Evolutionary conservation across 2,113 vertebrate genomes (phyloP), one percentile per base, ranked within the genome.

Genomic region (Ancistrus triradiatus): DNA sequence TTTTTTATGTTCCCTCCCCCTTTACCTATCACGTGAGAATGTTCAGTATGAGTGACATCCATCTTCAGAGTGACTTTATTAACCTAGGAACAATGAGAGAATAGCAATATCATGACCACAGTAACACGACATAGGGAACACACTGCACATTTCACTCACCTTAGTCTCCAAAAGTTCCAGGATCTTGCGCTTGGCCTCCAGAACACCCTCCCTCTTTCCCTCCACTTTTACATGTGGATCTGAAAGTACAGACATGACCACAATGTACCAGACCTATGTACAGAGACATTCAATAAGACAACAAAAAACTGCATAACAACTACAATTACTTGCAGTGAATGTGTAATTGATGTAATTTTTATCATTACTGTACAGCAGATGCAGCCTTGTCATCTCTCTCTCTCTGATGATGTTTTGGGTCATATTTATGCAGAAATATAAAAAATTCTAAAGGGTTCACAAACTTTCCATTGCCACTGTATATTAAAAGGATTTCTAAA

Each of bases 1-100:
- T 86, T 88, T 66, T 87, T 89, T 60, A 90, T 90, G 83, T 90
- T 90, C 17, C 84, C 84, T 10, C 89, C 89, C 0, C 89, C 88
- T 79, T 89, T 89, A n/a, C 89, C 89, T 1, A 90, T 90, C 22
- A 90, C 89, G 7, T 90, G 87, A 11, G 88, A 89, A 74, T 90
- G 89, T 56, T 90, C 89, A 1, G 88, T 89, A 28, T 89, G 83
- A 4, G 87, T 77, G 64, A 90, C 89, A 3, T 90, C 89, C 81
- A 90, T 87, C 81, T 90, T 90, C 24, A 90, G 81, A 22, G 89
- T 90, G 61, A 88, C 89, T 71, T 88, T 89, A 78, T 88, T 89
- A 19, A 87, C 84, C 89, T 90, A 70, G 22, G 18, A 19, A 27
- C 19, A 43, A n/a, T 13, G 24, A 9, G 7, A n/a, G 18, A 52